phyloP scores from a whole-genome alignment of 2,797 vertebrate genomes.

The Neoniphon sammara region DNA sequence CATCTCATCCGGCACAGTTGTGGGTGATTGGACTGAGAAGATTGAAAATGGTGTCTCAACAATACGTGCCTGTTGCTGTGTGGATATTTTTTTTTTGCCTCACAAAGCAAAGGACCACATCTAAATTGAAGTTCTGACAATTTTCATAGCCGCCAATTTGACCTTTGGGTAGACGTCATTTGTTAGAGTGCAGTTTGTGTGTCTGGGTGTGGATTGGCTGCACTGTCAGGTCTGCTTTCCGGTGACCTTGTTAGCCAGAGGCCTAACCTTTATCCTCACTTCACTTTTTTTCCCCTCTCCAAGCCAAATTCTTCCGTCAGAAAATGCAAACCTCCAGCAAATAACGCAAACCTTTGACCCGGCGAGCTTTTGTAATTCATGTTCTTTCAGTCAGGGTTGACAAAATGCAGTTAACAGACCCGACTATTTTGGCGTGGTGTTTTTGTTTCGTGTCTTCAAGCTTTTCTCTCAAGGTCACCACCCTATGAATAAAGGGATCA shows the following conservation, averaged over 20 bases:
- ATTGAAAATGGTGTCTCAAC: constrained; percentile 25
- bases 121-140: constrained; percentile 44
- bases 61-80: constrained; percentile 16
- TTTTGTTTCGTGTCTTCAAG: constrained; percentile 47
- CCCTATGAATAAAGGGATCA: constrained; percentile 26
- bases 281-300: constrained; percentile 41
- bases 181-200: constrained; percentile 39
- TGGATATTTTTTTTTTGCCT: constrained; percentile 35
- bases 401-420: neutral
- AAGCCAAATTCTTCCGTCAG: constrained; percentile 40
- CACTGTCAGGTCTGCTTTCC: constrained; percentile 26
- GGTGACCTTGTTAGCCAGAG: constrained; percentile 57
- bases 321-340: constrained; percentile 19
- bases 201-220: constrained; percentile 56
- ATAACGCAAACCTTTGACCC: constrained; percentile 49
- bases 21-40: constrained; percentile 17
- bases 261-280: constrained; percentile 47
- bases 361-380: constrained; percentile 42
- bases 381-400: constrained; percentile 14
- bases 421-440: constrained; percentile 17
- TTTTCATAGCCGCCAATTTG: constrained; percentile 39
- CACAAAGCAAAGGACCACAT: constrained; percentile 11
- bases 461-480: constrained; percentile 16
- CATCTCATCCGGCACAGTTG: constrained; percentile 6
- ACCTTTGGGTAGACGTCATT: constrained; percentile 47